Evolutionary conservation across 1,140 invertebrate genomes (phyloP), one percentile per base, ranked within the genome.

Genomic region (Psix sp.): DNA sequence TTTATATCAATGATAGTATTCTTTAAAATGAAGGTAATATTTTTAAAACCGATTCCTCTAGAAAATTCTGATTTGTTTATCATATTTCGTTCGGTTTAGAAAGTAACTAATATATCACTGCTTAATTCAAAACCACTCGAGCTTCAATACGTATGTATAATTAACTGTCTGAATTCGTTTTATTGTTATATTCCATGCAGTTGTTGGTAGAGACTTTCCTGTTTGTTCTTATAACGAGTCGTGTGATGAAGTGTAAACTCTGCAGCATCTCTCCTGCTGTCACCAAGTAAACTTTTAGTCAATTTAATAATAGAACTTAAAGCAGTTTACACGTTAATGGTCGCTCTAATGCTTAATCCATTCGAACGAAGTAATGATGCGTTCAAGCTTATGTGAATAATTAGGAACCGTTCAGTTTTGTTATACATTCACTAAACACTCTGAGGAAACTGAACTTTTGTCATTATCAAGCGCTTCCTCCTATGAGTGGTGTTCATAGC

Each of bases 221-320:
- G 67, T 72, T 72, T 63, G 67, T 72, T 72, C 67, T 72, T 63
- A 72, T 45, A 57, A 67, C 48, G 52, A 70, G 35, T 60, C 39
- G 35, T 18, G 48, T 54, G 66, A 70, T 60, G 40, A 60, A 70
- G 66, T 70, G 56, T 60, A 60, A 70, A 70, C 56, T 40, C 45
- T 60, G 56, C 46, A 70, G 56, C 56, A 39, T 70, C 56, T 60
- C 46, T 35, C 21, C 45, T 9, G 48, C 48, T 70, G 52, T 72
- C 67, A 38, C 45, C 45, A 39, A 57, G 59, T 57, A 63, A 72
- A 72, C 67, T 72, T 72, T 51, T 31, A 57, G 51, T 72, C 51
- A 63, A 71, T 57, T 71, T 71, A 71, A 71, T 71, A 72, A 60
- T 63, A 72, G 67, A 72, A 72, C 51, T 72, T 51, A 31, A 72